These are phyloP conservation scores for Mungos mungo DNA, from an alignment of 2,113 vertebrate species.

Conservation along the genomic window DNA sequence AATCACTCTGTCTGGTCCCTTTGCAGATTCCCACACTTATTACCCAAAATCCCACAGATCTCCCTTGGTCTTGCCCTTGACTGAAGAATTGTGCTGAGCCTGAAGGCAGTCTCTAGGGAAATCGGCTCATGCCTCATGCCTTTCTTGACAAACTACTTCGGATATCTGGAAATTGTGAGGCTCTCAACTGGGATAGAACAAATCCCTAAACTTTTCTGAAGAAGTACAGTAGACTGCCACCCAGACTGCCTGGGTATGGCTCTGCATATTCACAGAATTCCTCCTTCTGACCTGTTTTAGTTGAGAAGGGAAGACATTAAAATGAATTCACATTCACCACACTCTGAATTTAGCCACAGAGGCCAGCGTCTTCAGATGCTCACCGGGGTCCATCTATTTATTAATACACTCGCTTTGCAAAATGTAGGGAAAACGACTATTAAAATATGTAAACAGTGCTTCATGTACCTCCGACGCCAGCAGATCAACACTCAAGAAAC, in stretches of 20 bases:
- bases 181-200: conserved; percentile 63
- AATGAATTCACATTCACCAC: conserved; percentile 26
- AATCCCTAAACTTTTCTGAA: conserved; percentile 77
- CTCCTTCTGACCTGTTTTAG: conserved; percentile 15
- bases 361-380: neutral
- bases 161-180: conserved; percentile 70
- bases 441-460: neutral
- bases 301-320: conserved; percentile 14
- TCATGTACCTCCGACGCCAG: neutral
- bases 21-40: conserved; percentile 87
- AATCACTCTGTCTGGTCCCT: conserved; percentile 81
- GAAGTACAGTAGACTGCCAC: conserved; percentile 38
- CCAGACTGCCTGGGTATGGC: neutral
- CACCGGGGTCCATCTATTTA: neutral
- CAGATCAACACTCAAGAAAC: conserved; percentile 47
- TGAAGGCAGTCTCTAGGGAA: conserved; percentile 80
- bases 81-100: conserved; percentile 74
- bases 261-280: neutral
- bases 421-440: neutral
- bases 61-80: conserved; percentile 81
- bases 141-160: conserved; percentile 77
- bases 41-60: conserved; percentile 86
- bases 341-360: neutral
- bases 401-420: conserved; percentile 20
- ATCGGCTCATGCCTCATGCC: conserved; percentile 78